phyloP scores from a whole-genome alignment of 1,140 invertebrate genomes.

The Pectinophora gossypiella region DNA sequence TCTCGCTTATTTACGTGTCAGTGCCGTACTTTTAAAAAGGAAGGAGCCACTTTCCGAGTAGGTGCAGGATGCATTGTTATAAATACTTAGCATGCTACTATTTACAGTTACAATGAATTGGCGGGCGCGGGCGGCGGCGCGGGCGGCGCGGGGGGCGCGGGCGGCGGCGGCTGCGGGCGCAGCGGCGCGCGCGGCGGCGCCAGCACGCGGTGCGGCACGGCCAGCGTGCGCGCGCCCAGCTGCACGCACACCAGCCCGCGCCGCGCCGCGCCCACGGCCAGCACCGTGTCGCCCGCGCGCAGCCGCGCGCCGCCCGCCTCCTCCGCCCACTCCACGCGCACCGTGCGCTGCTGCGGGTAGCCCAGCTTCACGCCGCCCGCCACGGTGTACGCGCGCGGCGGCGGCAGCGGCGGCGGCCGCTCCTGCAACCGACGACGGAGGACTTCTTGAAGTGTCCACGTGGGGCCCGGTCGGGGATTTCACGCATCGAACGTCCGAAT shows the following conservation, averaged over 20 bases:
- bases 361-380: conserved; percentile 93
- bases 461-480: neutral
- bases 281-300: conserved; percentile 60
- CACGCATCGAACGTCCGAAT: too few species aligned
- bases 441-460: neutral
- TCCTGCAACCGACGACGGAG: conserved; percentile 84
- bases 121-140: conserved; percentile 12
- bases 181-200: conserved; percentile 44
- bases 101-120: neutral
- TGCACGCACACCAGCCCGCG: conserved; percentile 53
- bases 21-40: too few species aligned
- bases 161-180: conserved; percentile 25
- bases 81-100: neutral
- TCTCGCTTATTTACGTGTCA: too few species aligned
- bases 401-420: conserved; percentile 91
- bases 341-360: conserved; percentile 93
- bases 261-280: conserved; percentile 55
- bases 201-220: conserved; percentile 53
- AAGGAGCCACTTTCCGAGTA: too few species aligned
- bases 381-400: conserved; percentile 92
- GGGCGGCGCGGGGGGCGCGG: conserved; percentile 29
- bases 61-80: too few species aligned
- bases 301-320: conserved; percentile 64
- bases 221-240: conserved; percentile 21
- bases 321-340: conserved; percentile 92